Evolutionary conservation across 2,888 invertebrate species (phyloP), one percentile per base, ranked within the genome.

Genomic region (Cepaea hortensis): DNA sequence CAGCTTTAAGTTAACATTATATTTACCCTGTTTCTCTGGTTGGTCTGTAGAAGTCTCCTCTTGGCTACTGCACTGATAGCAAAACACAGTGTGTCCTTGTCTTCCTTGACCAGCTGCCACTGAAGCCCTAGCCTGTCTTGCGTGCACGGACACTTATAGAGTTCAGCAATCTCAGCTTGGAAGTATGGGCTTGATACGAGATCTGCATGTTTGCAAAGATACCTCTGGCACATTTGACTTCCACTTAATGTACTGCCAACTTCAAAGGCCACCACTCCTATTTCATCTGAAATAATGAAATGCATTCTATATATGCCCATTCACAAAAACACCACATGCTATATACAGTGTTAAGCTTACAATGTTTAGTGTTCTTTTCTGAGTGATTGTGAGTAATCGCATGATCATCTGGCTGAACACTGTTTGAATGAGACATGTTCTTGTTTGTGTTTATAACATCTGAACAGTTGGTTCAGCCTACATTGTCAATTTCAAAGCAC

Each of bases 1-100:
- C 35, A 35, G 1, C 35, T 35, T 35, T 35, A 35, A 1, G 35
- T 35, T 35, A 35, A 35, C 35, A 35, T 35, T 35, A 1, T 35
- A 65, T 4, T 13, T 80, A 80, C 80, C 65, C 80, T 80, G 62
- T 80, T 80, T 80, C 80, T 80, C 65, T 80, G 35, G 65, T 80
- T 80, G 65, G 9, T 62, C 15, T 13, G 3, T 48, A 80, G 46
- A 35, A 80, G 65, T 80, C 80, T 80, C 20, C 46, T 23, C 62
- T 80, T 80, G 23, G 80, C 80, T 5, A 65, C 46, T 11, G 35
- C 62, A 80, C 80, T 62, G 48, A 80, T 80, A 18, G 46, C 62
- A 46, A 62, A 80, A 18, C 80, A 80, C 50, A 4, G 50, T 5
- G 55, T 77, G 55, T 61, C 55, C 4, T 13, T n/a, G 7, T 77